Percentiles rank a stretch among this genome's conserved stretches.
Evolutionary conservation across 2,113 vertebrate genomes (phyloP).

Genomic region (Rhombomys opimus): DNA sequence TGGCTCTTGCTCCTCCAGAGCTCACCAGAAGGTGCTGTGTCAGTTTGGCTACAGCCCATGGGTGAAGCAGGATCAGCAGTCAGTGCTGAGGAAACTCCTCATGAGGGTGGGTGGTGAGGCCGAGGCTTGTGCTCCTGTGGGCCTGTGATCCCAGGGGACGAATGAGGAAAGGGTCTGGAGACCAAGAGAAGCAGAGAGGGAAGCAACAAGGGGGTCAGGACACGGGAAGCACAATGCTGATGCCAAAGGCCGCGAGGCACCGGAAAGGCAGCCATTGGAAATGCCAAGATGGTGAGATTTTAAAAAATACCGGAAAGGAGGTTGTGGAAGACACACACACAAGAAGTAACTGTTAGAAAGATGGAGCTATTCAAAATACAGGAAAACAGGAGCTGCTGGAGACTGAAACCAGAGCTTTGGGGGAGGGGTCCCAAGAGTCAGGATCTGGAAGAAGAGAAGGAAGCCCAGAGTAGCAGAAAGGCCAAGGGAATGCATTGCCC

Average conservation of each 20-base stretch:
- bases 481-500: conserved; percentile 45
- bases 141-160: background rate
- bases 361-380: background rate
- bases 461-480: background rate
- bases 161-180: background rate
- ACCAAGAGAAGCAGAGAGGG: background rate
- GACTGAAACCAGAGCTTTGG: background rate
- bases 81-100: background rate
- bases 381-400: background rate
- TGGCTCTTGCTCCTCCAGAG: background rate
- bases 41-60: background rate
- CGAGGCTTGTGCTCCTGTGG: background rate
- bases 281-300: background rate
- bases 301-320: background rate
- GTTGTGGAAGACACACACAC: background rate
- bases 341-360: conserved; percentile 9
- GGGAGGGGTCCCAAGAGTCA: background rate
- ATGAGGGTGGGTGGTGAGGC: background rate
- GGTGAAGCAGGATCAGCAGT: background rate
- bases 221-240: fast-evolving
- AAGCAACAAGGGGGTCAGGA: background rate
- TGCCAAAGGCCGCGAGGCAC: background rate
- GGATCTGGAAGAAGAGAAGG: background rate
- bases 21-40: background rate
- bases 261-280: background rate